Conservation (phyloP, 1,140 invertebrate genomes). For the Parapsyche elsis region DNA sequence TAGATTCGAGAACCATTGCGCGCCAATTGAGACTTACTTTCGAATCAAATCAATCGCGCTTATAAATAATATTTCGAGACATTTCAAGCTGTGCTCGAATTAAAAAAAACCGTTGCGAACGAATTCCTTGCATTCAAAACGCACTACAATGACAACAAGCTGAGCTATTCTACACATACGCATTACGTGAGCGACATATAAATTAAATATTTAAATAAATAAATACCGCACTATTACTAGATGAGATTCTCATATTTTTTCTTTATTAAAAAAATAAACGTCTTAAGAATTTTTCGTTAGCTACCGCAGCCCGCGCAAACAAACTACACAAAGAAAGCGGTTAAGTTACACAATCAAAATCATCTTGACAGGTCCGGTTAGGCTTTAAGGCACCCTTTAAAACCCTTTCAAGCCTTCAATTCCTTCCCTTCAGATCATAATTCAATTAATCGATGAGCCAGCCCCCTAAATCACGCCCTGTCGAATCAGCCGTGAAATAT, state of each 20-base stretch:
- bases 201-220: not conserved
- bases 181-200: not conserved
- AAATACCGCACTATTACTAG: no score
- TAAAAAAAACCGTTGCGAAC: not conserved
- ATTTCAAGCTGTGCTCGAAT: not conserved
- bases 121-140: not conserved
- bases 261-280: not conserved
- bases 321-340: slow-evolving; percentile 4
- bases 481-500: slow-evolving; percentile 52
- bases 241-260: no score
- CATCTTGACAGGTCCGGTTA: slow-evolving; percentile 45
- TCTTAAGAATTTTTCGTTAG: not conserved
- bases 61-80: not conserved
- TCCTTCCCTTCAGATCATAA: slow-evolving; percentile 26
- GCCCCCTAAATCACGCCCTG: slow-evolving; percentile 34
- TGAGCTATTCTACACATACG: not conserved
- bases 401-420: slow-evolving; percentile 35
- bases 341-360: slow-evolving; percentile 38
- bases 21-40: not conserved
- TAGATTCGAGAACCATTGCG: not conserved
- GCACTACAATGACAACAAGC: not conserved
- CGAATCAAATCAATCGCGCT: slow-evolving; percentile 15
- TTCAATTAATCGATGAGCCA: slow-evolving; percentile 49
- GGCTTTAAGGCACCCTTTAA: not conserved
- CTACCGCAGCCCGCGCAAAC: not conserved